A percentile compares a stretch with the other conserved stretches of the same genome.
Evolutionary conservation across 2,888 invertebrate species (phyloP).

Genomic region (Pseudococcus jackbeardsleyi): DNA sequence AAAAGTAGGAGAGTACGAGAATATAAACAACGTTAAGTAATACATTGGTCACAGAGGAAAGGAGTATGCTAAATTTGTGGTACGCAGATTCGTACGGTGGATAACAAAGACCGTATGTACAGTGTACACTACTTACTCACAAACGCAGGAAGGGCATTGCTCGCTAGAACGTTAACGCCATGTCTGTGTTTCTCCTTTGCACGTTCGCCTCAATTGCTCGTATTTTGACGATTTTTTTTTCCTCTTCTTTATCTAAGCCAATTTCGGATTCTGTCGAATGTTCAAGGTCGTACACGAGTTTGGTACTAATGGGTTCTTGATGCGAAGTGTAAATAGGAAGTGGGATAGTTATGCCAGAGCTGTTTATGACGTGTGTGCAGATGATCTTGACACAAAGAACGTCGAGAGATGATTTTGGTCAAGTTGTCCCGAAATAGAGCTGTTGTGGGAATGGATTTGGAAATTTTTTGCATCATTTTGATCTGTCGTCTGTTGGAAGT

Average conservation of each 20-base stretch:
- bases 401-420: background rate
- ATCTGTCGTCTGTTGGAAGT: background rate
- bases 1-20: background rate
- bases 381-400: background rate
- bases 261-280: background rate
- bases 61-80: background rate
- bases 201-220: background rate
- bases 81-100: slow-evolving; percentile 18
- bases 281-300: background rate
- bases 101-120: background rate
- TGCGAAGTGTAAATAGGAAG: background rate
- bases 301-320: background rate
- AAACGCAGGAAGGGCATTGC: slow-evolving; percentile 5
- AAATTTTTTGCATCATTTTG: too few relatives aligned
- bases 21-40: background rate
- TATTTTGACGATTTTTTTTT: background rate
- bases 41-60: background rate
- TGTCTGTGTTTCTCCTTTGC: background rate
- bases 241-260: background rate
- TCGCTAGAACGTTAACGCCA: background rate
- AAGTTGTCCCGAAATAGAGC: too few relatives aligned
- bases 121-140: background rate
- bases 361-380: background rate
- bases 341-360: background rate
- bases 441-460: too few relatives aligned